A percentile compares a stretch with the other conserved stretches of the same genome.
Conservation (phyloP, 2,888 invertebrate genomes). For the Axea sp. region DNA sequence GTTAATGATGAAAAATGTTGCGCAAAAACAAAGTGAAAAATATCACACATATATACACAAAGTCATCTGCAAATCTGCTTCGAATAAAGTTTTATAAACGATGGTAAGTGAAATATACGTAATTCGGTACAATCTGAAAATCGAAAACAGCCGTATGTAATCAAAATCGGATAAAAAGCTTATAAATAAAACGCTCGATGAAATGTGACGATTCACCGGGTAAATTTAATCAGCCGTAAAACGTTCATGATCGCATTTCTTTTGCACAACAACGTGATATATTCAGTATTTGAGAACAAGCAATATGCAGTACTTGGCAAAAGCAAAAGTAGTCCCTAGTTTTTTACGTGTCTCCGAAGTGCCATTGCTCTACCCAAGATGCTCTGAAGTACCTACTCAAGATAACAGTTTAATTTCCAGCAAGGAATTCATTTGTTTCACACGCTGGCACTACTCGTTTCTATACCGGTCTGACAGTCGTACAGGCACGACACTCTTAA, state of each 20-base stretch:
- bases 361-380: slow-evolving; percentile 55
- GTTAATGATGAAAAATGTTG: too few species aligned
- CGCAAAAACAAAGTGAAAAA: too few species aligned
- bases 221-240: slow-evolving; percentile 47
- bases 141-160: background rate
- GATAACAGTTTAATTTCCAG: slow-evolving; percentile 62
- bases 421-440: slow-evolving; percentile 61
- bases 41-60: too few species aligned
- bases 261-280: slow-evolving; percentile 20
- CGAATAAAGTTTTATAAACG: too few species aligned
- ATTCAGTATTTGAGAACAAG: slow-evolving; percentile 53
- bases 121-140: too few species aligned
- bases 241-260: slow-evolving; percentile 34
- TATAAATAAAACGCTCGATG: slow-evolving; percentile 12
- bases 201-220: background rate
- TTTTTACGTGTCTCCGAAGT: slow-evolving; percentile 55
- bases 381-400: slow-evolving; percentile 57
- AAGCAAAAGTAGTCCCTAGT: slow-evolving; percentile 52
- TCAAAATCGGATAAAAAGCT: slow-evolving; percentile 1
- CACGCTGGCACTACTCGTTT: slow-evolving; percentile 37
- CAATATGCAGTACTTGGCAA: slow-evolving; percentile 56
- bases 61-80: too few species aligned
- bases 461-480: slow-evolving; percentile 28
- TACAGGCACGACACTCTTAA: slow-evolving; percentile 19
- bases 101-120: too few species aligned